Evolutionary conservation across 2,797 vertebrate species (phyloP), one percentile per base, ranked within the genome.

Genomic region (Oophaga sylvatica): DNA sequence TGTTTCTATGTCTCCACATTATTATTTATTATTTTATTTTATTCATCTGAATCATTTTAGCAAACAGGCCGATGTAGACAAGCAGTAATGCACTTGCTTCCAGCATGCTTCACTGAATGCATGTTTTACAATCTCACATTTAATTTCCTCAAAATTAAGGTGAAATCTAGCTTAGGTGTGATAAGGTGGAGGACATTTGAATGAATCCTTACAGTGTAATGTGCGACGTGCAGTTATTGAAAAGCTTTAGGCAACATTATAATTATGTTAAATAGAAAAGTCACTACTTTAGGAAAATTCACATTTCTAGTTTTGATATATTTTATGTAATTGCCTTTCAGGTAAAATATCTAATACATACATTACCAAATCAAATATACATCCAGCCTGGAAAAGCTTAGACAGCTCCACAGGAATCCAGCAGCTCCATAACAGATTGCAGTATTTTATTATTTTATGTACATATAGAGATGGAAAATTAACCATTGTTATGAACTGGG

Each of bases 161-260:
- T 6, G 57, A 68, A 83, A 60, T 65, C 60, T 48, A 67, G 76
- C 56, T 78, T 65, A 41, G 10, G 70, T 48, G 45, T 60, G 77
- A 60, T 26, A 45, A 60, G 7, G 26, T 59, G 16, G 12, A 59
- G 77, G 11, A 35, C 45, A 60, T 86, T 70, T 35, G 45, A 20
- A 70, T 19, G 63, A 29, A n/a, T 67, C 77, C 84, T 63, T 59
- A 29, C 19, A 56, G 84, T 16, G 45, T 26, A 5, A 12, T 65
- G 35, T 65, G 59, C 31, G 31, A 79, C n/a, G 62, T 60, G 29
- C 48, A 70, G 62, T 80, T 86, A 31, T 57, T 86, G 77, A 57
- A 35, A 26, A 67, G 84, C 84, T 80, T 22, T 67, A 71, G 63
- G 76, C 77, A 70, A 80, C 26, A 80, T 86, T 59, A 80, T 53